Evolutionary conservation across 1,140 invertebrate species (phyloP), one percentile per base, ranked within the genome.

Genomic region (Cephus cinctus): DNA sequence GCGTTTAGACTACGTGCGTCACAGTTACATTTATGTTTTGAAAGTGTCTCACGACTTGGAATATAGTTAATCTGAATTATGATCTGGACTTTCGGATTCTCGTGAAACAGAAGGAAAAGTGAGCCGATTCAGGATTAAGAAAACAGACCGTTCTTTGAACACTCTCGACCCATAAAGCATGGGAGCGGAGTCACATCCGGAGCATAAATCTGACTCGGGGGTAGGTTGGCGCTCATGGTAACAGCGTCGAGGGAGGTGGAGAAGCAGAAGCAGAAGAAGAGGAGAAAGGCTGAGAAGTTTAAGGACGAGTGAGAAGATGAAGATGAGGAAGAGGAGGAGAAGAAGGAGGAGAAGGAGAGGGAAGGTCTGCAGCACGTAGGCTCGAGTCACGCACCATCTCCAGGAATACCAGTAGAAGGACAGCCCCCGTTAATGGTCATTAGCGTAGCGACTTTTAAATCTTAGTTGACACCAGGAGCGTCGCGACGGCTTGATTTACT

Each of bases 181-280:
- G 61, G 46, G 43, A 43, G 50, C 48, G 59, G 57, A 64, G 68
- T 70, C 67, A 69, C 69, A 73, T 75, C 69, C 71, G 65, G 69
- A 40, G 67, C 67, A 73, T 75, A 75, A 75, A 73, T 73, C 69
- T 69, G n/a, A n/a, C 60, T 44, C 57, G 35, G 54, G 52, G 48
- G 48, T 55, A 57, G 43, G 40, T 34, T 50, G 50, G 34, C 57
- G 43, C 39, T 16, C 53, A 49, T 53, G 34, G n/a, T 18, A 23
- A 35, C 41, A 43, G 31, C 23, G 22, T 34, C 43, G 38, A 43
- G 43, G 53, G 53, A 32, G 35, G 19, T 47, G 40, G 50, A 32
- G 34, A 43, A 31, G n/a, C n/a, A 34, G 27, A 53, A 32, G 42
- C 23, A 15, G 43, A 32, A 32, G 32, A 8, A 19, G 21, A 12